These are phyloP conservation scores for Cheilosia grossa DNA, from an alignment of 2,888 invertebrate species.

Conservation along the genomic window DNA sequence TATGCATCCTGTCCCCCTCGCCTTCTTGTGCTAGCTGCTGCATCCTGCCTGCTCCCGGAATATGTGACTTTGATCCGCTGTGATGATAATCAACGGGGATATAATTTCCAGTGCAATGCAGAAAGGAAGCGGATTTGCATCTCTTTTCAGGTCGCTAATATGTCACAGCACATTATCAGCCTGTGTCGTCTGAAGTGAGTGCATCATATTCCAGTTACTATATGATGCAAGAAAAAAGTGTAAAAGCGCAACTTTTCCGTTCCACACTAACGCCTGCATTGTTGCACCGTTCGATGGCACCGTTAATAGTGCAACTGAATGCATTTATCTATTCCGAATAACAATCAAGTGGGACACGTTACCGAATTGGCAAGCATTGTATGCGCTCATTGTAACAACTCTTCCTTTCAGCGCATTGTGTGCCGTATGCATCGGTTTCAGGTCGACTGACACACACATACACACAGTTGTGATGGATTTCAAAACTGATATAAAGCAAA, in stretches of 20 bases:
- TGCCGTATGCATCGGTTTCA: constrained; percentile 36
- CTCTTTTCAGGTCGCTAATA: constrained; percentile 71
- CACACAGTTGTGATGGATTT: constrained; percentile 34
- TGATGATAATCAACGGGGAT: constrained; percentile 71
- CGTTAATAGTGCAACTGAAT: constrained; percentile 56
- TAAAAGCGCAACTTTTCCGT: constrained; percentile 2
- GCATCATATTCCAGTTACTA: constrained; percentile 50
- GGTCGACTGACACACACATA: constrained; percentile 21
- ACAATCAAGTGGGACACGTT: constrained; percentile 62
- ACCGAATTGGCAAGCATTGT: constrained; percentile 61
- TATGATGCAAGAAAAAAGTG: constrained; percentile 20
- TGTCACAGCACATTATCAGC: constrained; percentile 57
- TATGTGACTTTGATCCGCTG: constrained; percentile 71
- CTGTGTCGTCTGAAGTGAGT: constrained; percentile 60
- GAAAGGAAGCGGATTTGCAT: constrained; percentile 61
- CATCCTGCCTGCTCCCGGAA: constrained; percentile 40
- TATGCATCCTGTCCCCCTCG: constrained; percentile 37
- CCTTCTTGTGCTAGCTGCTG: neutral
- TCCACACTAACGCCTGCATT: constrained; percentile 31
- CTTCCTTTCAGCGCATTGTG: constrained; percentile 52
- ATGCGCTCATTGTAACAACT: constrained; percentile 42
- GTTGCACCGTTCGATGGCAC: constrained; percentile 47
- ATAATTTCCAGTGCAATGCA: constrained; percentile 64
- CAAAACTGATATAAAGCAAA: constrained; percentile 20
- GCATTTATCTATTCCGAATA: constrained; percentile 57